These are phyloP conservation scores for Diplosoma virens DNA, from an alignment of 23 tunicate genomes.

Conservation along the genomic window DNA sequence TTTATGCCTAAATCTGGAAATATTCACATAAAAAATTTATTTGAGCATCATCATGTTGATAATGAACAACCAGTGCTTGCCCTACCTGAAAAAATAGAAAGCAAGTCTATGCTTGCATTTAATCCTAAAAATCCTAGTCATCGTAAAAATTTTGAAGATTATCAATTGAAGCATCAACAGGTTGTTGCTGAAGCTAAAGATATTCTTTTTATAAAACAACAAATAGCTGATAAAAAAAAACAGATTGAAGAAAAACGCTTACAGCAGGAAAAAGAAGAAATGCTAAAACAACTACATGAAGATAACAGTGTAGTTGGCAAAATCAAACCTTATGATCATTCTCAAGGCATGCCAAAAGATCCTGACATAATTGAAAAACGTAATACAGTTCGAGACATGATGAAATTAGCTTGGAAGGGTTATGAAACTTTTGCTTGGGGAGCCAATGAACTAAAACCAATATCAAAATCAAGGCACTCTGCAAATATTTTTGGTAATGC, in stretches of 20 bases:
- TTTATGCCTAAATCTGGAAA: conserved; percentile 49
- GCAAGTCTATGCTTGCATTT: too few relatives aligned
- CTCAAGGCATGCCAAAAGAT: conserved; percentile 71
- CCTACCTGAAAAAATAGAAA: neutral
- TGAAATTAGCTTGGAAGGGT: conserved; percentile 96
- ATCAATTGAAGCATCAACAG: conserved; percentile 36
- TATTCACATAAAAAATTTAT: conserved; percentile 45
- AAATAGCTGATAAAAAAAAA: conserved; percentile 60
- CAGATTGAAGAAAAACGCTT: conserved; percentile 25
- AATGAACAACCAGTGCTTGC: neutral
- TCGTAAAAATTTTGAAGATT: conserved; percentile 41
- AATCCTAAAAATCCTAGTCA: conserved; percentile 67
- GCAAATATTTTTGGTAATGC: conserved; percentile 91
- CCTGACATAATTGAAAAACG: conserved; percentile 73
- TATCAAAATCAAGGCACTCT: conserved; percentile 72
- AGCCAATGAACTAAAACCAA: conserved; percentile 82
- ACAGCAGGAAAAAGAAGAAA: conserved; percentile 19
- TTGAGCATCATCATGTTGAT: conserved; percentile 74
- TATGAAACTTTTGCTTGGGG: conserved; percentile 93
- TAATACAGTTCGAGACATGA: conserved; percentile 67
- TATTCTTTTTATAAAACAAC: conserved; percentile 33
- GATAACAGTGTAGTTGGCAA: conserved; percentile 5
- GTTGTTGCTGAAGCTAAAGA: conserved; percentile 61
- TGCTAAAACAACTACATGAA: conserved; percentile 15
- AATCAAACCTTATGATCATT: conserved; percentile 43